phyloP scores from a whole-genome alignment of 1,140 invertebrate genomes.

The Drosophila pseudoobscura region DNA sequence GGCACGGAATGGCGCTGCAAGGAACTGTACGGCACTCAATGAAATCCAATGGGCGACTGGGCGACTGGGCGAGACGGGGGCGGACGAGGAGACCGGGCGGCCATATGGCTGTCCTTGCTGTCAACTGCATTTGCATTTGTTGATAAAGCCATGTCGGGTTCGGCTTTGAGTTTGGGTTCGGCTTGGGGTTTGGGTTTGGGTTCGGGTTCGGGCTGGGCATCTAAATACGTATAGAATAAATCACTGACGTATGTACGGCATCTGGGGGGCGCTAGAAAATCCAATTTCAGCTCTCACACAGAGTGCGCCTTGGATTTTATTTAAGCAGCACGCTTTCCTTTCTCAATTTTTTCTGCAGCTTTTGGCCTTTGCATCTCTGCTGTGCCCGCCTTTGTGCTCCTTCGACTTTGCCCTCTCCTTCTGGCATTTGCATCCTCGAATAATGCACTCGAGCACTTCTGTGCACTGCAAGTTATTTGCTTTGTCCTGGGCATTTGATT shows the following conservation, averaged over 20 bases:
- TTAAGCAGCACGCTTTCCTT: slow-evolving; percentile 52
- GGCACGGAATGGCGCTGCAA: background rate
- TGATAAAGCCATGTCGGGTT: slow-evolving; percentile 70
- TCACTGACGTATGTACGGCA: slow-evolving; percentile 55
- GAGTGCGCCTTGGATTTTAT: slow-evolving; percentile 55
- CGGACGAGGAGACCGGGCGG: background rate
- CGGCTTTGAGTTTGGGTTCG: slow-evolving; percentile 15
- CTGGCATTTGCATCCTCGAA: slow-evolving; percentile 26
- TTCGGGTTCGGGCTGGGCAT: slow-evolving; percentile 8
- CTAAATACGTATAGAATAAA: slow-evolving; percentile 66
- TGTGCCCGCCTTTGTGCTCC: slow-evolving; percentile 13
- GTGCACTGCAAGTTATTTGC: slow-evolving; percentile 47
- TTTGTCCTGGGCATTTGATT: slow-evolving; percentile 69
- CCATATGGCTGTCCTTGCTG: slow-evolving; percentile 55
- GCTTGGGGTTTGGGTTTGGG: slow-evolving; percentile 8
- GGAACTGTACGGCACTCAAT: slow-evolving; percentile 30
- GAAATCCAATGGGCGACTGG: slow-evolving; percentile 59
- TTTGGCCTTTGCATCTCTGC: slow-evolving; percentile 10
- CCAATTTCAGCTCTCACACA: slow-evolving; percentile 59
- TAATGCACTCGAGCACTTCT: slow-evolving; percentile 49
- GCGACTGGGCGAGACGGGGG: slow-evolving; percentile 30
- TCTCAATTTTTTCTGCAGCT: background rate
- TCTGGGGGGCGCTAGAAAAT: slow-evolving; percentile 45
- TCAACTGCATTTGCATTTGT: slow-evolving; percentile 75
- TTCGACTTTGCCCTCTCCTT: background rate